Base-by-base conservation (phyloP, 1,140 invertebrate species). In the Oryzaephilus surinamensis region DNA sequence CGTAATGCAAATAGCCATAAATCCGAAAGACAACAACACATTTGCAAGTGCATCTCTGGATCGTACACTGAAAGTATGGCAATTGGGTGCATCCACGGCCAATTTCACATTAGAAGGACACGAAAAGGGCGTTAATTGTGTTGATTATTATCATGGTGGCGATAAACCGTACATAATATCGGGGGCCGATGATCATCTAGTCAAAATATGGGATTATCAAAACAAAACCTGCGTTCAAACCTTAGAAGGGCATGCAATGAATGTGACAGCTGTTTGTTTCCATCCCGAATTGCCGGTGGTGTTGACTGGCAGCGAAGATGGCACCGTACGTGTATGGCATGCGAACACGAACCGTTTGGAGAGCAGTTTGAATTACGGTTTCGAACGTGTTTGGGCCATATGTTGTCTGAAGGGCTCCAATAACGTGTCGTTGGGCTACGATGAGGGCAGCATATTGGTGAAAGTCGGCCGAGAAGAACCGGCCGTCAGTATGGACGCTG, bases 21-120 rank as follows among this genome's bases (percentile, higher is more conserved):
- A 99, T 69, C 97, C 97, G 0, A 99, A 99, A 63, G 97, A 99
- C 60, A 99, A 98, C 62, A 99, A 99, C 61, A 98, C 95, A n/a
- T 99, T 99, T 70, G 97, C 95, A 4, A 96, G 90, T 58, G 97
- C 95, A 15, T 98, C 95, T 13, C 70, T 99, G 1, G 97, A 99
- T 66, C 79, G 91, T 45, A 97, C 93, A 1, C 81, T 99, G 4
- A 99, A 99, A 75, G 89, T 85, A 8, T 58, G 60, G 58, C 57
- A 60, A 39, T 45, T 54, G 33, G 97, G 96, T 2, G 97, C 94
- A 0, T 79, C 82, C n/a, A 84, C 83, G 2, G 89, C 96, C 0
- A 99, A 99, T 66, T 99, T 99, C 60, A 99, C 96, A 0, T 63
- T 99, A 4, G 94, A 99, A 60, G 97, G 96, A 0, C 97, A 99